Evolutionary conservation across 1,140 invertebrate species (phyloP), one percentile per base, ranked within the genome.

Genomic region (Acyrthosiphon pisum): DNA sequence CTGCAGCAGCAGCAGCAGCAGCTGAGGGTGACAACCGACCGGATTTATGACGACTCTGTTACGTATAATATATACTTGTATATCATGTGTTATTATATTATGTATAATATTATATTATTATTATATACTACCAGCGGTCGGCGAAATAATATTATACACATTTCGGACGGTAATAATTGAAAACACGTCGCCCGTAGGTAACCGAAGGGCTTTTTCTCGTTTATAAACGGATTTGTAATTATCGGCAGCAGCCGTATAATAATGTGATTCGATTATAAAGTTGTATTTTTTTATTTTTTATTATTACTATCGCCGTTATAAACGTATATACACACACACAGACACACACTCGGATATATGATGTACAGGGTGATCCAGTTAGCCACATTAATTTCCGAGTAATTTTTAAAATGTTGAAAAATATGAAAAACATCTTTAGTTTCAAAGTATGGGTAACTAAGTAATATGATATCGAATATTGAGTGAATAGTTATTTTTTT

Each of bases 11-110:
- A 11, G 50, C 37, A 9, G 35, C 88, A 11, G 87, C 48, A 9
- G 56, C 89, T 90, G 89, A 92, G 90, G 60, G 90, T 81, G 60
- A 92, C 90, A 81, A 76, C 60, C 68, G 60, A 92, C 35, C 68
- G 90, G 46, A 92, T 92, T 81, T 92, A 92, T 50, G 90, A 92
- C 90, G 90, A 92, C 90, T 92, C 90, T 37, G 90, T 92, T 83
- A 83, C 44, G 68, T 37, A 20, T 68, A 76, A n/a, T 76, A 76
- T n/a, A 76, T 76, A n/a, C n/a, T n/a, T 76, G 60, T 76, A 76
- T n/a, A 76, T 76, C 60, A n/a, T 6, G 60, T n/a, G 14, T 76
- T 76, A 76, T 76, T 76, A 76, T 53, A 53, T 53, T 53, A 53
- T 53, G n/a, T n/a, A n/a, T n/a, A n/a, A n/a, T n/a, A n/a, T n/a